Percentiles rank a stretch among this genome's conserved stretches.
Evolutionary conservation across 2,888 invertebrate genomes (phyloP).

Genomic region (Drosophila antonietae): DNA sequence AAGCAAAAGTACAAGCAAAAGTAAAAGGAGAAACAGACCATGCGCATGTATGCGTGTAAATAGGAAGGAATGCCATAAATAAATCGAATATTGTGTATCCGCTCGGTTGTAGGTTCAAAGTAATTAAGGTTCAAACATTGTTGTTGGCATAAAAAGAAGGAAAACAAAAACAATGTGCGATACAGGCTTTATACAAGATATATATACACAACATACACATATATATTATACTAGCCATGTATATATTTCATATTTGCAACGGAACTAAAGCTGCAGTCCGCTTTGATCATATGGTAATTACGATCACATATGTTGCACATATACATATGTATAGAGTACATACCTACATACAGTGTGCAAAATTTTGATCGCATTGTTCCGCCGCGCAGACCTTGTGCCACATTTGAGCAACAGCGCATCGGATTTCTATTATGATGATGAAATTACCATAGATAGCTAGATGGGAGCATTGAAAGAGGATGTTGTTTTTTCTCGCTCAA

Average conservation of each 20-base stretch:
- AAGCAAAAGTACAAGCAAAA: not conserved
- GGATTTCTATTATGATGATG: constrained; percentile 26
- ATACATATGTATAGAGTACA: not conserved
- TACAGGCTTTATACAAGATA: not conserved
- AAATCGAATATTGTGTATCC: not conserved
- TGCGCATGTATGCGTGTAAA: not conserved
- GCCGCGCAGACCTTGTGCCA: constrained; percentile 58
- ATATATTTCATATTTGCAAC: constrained; percentile 42
- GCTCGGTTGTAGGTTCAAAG: not conserved
- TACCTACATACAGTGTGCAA: too few species aligned
- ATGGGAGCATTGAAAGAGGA: not conserved
- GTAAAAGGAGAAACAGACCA: too few species aligned
- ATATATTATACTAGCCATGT: too few species aligned
- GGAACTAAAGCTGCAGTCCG: constrained; percentile 52
- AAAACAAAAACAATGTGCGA: too few species aligned
- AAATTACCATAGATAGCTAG: constrained; percentile 18
- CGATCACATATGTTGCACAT: constrained; percentile 12
- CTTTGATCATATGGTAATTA: constrained; percentile 53
- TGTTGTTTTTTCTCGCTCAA: not conserved
- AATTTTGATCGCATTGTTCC: constrained; percentile 58
- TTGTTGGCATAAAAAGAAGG: not conserved
- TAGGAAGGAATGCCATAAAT: not conserved
- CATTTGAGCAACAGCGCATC: constrained; percentile 35
- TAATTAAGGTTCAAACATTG: not conserved
- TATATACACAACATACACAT: too few species aligned